Evolutionary conservation across 2,797 vertebrate genomes (phyloP), one percentile per base, ranked within the genome.

Genomic region (Nyctibius grandis): DNA sequence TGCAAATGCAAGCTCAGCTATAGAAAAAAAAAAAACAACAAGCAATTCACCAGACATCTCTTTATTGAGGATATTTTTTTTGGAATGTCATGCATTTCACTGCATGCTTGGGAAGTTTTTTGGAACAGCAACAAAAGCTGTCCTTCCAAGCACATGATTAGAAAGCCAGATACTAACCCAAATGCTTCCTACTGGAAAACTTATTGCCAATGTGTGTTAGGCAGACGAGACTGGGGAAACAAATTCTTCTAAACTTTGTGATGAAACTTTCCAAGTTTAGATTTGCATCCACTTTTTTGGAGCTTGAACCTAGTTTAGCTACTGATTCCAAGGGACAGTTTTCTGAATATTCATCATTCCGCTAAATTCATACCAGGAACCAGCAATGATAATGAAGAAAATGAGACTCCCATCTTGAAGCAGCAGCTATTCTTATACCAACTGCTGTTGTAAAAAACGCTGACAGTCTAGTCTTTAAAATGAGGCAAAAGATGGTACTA

Each of bases 111-210:
- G 80, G 74, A 90, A 82, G 73, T 57, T 83, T 75, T 88, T 75
- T 94, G 89, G 88, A 96, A 65, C 75, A 51, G 31, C 38, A 85
- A 85, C 76, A 83, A 75, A 93, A 86, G 34, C 36, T 75, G 54
- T n/a, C 54, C 53, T 93, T 57, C 45, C 56, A 93, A 82, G 67
- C 50, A 84, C 59, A 45, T 65, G 67, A 93, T 74, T 64, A 64
- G 65, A 91, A 88, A 89, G 53, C 25, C 78, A 92, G 92, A 50
- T 75, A 79, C 75, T 88, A 92, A 60, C 77, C 63, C 75, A 63
- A 69, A 72, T 29, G 15, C 56, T 84, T 90, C 65, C 88, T 85
- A 48, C 42, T 36, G 64, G 44, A 81, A 75, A 78, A 50, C 21
- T n/a, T 36, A 48, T 2, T 38, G 51, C 60, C 51, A 51, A 4